Percentiles rank a stretch among this genome's conserved stretches.
Evolutionary conservation across 2,113 vertebrate genomes (phyloP).

Genomic region (Psilopogon haemacephalus): DNA sequence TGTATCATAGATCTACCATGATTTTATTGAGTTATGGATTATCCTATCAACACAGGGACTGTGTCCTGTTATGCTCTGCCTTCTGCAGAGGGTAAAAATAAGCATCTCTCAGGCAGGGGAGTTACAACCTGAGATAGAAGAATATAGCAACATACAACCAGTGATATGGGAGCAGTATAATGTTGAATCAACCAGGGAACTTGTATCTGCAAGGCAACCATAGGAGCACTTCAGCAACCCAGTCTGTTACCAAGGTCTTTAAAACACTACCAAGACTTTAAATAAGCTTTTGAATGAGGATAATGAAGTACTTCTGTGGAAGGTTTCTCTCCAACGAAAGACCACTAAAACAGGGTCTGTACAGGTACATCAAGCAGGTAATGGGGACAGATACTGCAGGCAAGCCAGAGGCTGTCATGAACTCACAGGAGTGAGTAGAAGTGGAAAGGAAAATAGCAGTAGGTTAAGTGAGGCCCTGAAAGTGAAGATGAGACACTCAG

Average conservation of each 20-base stretch:
- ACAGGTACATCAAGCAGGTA: neutral
- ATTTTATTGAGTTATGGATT: neutral
- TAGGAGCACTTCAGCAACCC: neutral
- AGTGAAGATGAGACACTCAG: neutral
- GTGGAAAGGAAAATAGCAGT: neutral
- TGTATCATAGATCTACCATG: neutral
- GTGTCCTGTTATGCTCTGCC: neutral
- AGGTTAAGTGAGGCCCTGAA: neutral
- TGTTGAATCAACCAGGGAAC: accelerated
- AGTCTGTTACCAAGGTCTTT: neutral
- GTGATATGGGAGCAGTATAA: neutral
- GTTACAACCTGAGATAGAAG: neutral
- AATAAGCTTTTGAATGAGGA: neutral
- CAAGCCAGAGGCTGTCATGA: neutral
- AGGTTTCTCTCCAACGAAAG: neutral
- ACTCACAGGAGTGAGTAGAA: neutral
- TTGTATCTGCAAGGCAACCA: neutral
- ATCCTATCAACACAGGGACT: neutral
- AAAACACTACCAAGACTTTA: neutral
- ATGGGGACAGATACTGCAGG: neutral
- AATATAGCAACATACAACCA: neutral
- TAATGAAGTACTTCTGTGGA: neutral
- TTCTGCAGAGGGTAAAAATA: neutral
- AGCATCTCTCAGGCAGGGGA: neutral
- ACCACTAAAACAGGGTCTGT: neutral